Evolutionary conservation across 2,113 vertebrate species (phyloP).

Genomic region (Prietella phreatophila): DNA sequence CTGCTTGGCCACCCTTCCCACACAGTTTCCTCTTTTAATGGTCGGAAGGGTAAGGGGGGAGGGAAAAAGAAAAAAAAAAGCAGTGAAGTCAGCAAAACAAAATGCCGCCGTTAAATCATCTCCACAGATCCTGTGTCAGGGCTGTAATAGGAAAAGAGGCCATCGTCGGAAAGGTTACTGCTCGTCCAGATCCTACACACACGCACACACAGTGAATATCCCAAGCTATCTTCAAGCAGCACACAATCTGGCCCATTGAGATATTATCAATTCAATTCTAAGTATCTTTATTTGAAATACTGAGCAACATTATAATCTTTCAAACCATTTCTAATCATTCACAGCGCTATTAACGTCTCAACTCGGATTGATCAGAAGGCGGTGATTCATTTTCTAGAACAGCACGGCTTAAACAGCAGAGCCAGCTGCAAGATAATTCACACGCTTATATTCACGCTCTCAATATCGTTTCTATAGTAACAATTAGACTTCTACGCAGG

Average conservation of each 20-base stretch:
- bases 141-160: slow-evolving; percentile 84
- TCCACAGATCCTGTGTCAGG: slow-evolving; percentile 80
- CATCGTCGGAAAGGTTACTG: slow-evolving; percentile 86
- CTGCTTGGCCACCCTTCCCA: slow-evolving; percentile 76
- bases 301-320: not conserved
- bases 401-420: not conserved
- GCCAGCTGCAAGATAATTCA: not conserved
- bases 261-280: not conserved
- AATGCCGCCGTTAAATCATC: slow-evolving; percentile 96
- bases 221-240: slow-evolving; percentile 53
- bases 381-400: not conserved
- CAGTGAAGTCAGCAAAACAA: slow-evolving; percentile 88
- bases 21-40: slow-evolving; percentile 56
- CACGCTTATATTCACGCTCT: not conserved
- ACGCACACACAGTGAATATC: slow-evolving; percentile 4
- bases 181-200: slow-evolving; percentile 77
- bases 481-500: not conserved
- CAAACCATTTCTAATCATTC: not conserved
- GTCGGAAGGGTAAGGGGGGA: not conserved
- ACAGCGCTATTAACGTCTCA: not conserved
- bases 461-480: not conserved
- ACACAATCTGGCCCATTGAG: not conserved
- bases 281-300: not conserved
- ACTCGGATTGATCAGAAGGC: too few species aligned
- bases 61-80: slow-evolving; percentile 42